Conservation (phyloP, 2,797 vertebrate species). For the Xiphophorus birchmanni region DNA sequence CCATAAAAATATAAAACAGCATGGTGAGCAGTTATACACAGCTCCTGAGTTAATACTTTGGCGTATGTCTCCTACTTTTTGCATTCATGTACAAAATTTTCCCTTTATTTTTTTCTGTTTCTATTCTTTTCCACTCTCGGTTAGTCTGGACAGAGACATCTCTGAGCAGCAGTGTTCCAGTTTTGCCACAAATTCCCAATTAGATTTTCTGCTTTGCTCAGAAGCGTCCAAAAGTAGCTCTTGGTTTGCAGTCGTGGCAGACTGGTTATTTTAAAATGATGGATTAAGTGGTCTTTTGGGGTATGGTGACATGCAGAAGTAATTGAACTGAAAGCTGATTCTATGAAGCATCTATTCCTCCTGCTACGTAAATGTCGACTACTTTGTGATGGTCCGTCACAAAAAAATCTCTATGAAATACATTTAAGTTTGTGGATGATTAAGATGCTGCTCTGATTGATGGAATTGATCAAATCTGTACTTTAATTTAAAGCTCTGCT, state of each 20-base stretch:
- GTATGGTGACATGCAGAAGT: neutral
- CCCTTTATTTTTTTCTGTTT: neutral
- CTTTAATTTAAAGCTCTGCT: constrained; percentile 53
- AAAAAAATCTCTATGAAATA: neutral
- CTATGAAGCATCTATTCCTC: neutral
- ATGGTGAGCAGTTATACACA: neutral
- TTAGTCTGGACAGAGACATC: neutral
- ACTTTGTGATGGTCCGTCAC: neutral
- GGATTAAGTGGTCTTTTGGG: neutral
- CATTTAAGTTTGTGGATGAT: neutral
- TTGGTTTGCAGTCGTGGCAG: neutral
- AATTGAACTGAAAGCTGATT: neutral
- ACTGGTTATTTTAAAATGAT: neutral
- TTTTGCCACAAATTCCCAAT: neutral
- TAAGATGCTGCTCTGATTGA: constrained; percentile 10
- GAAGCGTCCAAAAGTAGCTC: neutral
- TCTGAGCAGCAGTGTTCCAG: neutral
- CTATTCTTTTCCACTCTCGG: neutral
- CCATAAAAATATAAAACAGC: neutral
- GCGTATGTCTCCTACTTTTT: neutral
- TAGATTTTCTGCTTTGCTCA: neutral
- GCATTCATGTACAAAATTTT: neutral
- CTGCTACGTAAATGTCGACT: neutral
- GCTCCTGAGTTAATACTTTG: neutral
- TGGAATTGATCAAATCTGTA: constrained; percentile 32